Evolutionary conservation across 2,113 vertebrate genomes (phyloP).

Genomic region (Motacilla tschutschensis): DNA sequence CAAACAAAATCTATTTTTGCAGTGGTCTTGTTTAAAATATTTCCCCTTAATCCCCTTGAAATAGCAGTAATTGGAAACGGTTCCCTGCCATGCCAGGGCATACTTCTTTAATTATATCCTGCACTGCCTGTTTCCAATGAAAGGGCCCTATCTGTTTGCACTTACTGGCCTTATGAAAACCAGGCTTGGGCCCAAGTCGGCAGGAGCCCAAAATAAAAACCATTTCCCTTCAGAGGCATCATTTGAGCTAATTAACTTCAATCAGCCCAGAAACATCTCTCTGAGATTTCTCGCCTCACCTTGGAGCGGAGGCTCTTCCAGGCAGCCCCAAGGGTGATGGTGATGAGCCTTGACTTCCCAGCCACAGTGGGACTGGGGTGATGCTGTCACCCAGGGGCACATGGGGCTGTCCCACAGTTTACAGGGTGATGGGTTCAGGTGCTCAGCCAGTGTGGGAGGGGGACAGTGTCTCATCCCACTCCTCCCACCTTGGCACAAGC

Average conservation of each 20-base stretch:
- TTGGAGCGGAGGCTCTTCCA: neutral
- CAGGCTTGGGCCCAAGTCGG: slow-evolving; percentile 71
- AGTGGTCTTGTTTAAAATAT: slow-evolving; percentile 75
- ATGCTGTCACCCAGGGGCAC: neutral
- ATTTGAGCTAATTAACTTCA: slow-evolving; percentile 73
- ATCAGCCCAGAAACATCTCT: slow-evolving; percentile 66
- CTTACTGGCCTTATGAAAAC: slow-evolving; percentile 75
- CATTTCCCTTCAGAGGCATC: slow-evolving; percentile 71
- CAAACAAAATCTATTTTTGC: slow-evolving; percentile 79
- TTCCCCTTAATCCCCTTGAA: slow-evolving; percentile 73
- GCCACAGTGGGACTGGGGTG: neutral
- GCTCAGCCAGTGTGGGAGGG: neutral
- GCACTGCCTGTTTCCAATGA: slow-evolving; percentile 73
- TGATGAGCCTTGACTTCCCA: neutral
- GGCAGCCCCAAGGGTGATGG: neutral
- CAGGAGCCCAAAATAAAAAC: slow-evolving; percentile 68
- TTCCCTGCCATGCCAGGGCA: slow-evolving; percentile 65
- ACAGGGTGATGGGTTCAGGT: neutral
- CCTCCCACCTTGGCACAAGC: neutral
- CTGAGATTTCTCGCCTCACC: slow-evolving; percentile 43
- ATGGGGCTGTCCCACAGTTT: neutral
- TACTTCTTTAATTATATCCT: slow-evolving; percentile 74
- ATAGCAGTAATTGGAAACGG: slow-evolving; percentile 74
- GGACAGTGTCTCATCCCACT: neutral
- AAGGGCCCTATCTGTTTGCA: slow-evolving; percentile 70